phyloP scores from a whole-genome alignment of 1,140 invertebrate genomes.

The Ips typographus region DNA sequence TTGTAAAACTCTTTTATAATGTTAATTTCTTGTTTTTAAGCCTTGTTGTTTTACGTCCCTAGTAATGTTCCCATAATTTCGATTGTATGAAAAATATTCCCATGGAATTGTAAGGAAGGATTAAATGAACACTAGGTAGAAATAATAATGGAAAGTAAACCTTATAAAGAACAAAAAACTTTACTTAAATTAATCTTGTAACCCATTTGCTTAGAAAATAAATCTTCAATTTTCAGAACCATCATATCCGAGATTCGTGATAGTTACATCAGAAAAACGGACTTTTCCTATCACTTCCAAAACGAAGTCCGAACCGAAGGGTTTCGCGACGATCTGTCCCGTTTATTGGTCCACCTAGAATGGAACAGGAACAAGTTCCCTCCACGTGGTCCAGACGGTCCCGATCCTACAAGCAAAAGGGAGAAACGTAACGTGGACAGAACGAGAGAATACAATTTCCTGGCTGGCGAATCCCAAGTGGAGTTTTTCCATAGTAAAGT shows the following conservation, averaged over 20 bases:
- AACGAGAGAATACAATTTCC: constrained; percentile 45
- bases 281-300: constrained; percentile 43
- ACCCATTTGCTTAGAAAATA: not conserved
- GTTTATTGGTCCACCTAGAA: constrained; percentile 39
- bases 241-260: constrained; percentile 48
- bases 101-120: not conserved
- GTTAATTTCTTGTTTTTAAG: too few relatives aligned
- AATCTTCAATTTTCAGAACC: constrained; percentile 26
- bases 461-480: constrained; percentile 58
- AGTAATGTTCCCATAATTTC: too few relatives aligned
- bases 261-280: constrained; percentile 43
- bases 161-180: too few relatives aligned
- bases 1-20: too few relatives aligned
- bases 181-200: too few relatives aligned
- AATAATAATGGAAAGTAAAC: not conserved
- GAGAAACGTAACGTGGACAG: constrained; percentile 36
- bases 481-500: constrained; percentile 71
- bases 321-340: constrained; percentile 42
- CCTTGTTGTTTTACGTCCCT: too few relatives aligned
- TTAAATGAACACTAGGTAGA: not conserved
- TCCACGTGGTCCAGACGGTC: not conserved
- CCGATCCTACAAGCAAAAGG: constrained; percentile 29
- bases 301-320: constrained; percentile 39
- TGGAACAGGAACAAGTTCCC: not conserved
- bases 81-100: not conserved